Evolutionary conservation across 1,140 invertebrate genomes (phyloP), one percentile per base, ranked within the genome.

Genomic region (Temnothorax curvispinosus): DNA sequence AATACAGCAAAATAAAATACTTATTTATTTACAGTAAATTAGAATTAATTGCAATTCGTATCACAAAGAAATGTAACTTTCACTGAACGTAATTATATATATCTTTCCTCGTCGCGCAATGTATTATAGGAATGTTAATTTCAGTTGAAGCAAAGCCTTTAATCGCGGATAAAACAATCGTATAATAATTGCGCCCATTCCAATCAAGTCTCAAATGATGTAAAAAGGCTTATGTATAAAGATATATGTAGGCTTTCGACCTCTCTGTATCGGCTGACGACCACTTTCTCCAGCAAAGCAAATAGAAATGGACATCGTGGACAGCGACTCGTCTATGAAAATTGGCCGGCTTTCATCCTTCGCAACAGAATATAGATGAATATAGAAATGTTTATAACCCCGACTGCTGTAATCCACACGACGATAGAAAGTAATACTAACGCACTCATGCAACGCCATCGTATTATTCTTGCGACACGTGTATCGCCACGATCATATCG

Each of bases 241-340:
- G 65, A 44, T 7, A 11, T 65, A 65, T 71, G 54, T 32, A 32
- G 41, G 13, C 54, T 75, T 54, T 64, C 32, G 64, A 80, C 11
- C 44, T 67, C 38, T 67, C n/a, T 69, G 64, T 52, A 47, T 47
- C 58, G 27, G 21, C 32, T 38, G 35, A 56, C 64, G 18, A 11
- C 50, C 27, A 88, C 89, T 90, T 90, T 90, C 89, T 86, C 89
- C 89, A 69, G n/a, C 74, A 69, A 85, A 41, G 82, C 58, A 88
- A 90, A 90, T 90, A 88, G 89, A 90, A 90, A 90, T 72, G 80
- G 27, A 27, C 88, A 38, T n/a, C 7, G 58, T 50, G 44, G 77
- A 35, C 27, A n/a, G 47, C 52, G 85, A 89, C 74, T 72, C 74
- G 60, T 85, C 86, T 88, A 90, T 88, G 88, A 90, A 88, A 87